A percentile compares a stretch with the other conserved stretches of the same genome.
Evolutionary conservation across 2,888 invertebrate species (phyloP).

Genomic region (Torymus auratus): DNA sequence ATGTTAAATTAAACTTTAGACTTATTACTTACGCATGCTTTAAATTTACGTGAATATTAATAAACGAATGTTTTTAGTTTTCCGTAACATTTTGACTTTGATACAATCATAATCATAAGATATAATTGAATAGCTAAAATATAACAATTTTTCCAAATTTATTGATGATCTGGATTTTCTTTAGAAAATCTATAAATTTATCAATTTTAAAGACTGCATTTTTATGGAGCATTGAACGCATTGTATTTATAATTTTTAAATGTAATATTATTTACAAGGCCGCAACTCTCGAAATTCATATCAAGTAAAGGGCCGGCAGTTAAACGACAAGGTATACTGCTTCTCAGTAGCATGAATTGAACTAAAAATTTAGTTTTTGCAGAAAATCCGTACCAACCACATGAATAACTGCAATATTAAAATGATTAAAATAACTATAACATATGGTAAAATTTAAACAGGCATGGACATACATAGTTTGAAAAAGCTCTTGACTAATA

Average conservation of each 20-base stretch:
- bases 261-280: constrained; percentile 3
- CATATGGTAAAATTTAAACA: not conserved
- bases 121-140: too few species aligned
- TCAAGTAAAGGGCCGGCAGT: constrained; percentile 13
- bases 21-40: too few species aligned
- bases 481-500: constrained; percentile 4
- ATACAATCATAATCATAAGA: too few species aligned
- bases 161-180: too few species aligned
- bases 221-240: not conserved
- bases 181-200: not conserved
- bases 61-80: too few species aligned
- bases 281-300: constrained; percentile 13
- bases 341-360: constrained; percentile 18
- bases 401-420: constrained; percentile 16
- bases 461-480: not conserved
- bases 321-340: not conserved
- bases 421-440: not conserved
- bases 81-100: too few species aligned
- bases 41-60: too few species aligned
- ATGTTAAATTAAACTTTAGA: too few species aligned
- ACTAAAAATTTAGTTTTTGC: not conserved
- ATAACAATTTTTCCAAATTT: too few species aligned
- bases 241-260: not conserved
- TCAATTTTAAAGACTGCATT: not conserved
- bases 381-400: constrained; percentile 33